These are phyloP conservation scores for Sycophaga agraensis DNA, from an alignment of 1,140 invertebrate species.

Conservation along the genomic window DNA sequence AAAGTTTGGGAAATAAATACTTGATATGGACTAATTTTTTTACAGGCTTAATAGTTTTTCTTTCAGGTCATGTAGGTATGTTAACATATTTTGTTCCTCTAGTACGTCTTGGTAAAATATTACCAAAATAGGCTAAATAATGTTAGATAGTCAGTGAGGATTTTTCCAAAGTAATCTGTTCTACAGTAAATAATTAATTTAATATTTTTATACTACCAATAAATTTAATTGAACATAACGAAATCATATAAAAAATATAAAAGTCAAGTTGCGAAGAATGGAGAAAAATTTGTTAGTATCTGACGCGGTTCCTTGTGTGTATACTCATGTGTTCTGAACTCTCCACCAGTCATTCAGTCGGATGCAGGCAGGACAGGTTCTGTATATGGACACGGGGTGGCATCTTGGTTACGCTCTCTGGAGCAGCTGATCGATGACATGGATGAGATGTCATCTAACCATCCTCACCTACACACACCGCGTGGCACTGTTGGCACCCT, in stretches of 20 bases:
- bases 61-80: constrained; percentile 59
- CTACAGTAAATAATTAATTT: constrained; percentile 10
- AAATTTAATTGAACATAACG: no score
- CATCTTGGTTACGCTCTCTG: constrained; percentile 48
- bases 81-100: constrained; percentile 57
- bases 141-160: constrained; percentile 7
- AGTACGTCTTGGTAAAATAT: constrained; percentile 38
- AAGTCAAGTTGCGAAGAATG: constrained; percentile 41
- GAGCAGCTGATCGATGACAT: constrained; percentile 55
- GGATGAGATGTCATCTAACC: constrained; percentile 54
- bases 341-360: constrained; percentile 57
- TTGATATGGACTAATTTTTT: constrained; percentile 40
- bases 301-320: constrained; percentile 51
- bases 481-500: constrained; percentile 58
- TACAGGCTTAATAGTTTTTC: constrained; percentile 50
- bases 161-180: constrained; percentile 19
- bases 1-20: constrained; percentile 17
- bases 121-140: constrained; percentile 25
- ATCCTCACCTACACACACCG: constrained; percentile 55
- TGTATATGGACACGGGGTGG: constrained; percentile 49
- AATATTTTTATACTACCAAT: no score
- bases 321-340: constrained; percentile 60
- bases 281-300: constrained; percentile 51
- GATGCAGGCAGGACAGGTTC: constrained; percentile 60
- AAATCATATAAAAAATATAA: no score